These are phyloP conservation scores for Myotis pilosus DNA, from an alignment of 2,797 vertebrate genomes.

Conservation along the genomic window DNA sequence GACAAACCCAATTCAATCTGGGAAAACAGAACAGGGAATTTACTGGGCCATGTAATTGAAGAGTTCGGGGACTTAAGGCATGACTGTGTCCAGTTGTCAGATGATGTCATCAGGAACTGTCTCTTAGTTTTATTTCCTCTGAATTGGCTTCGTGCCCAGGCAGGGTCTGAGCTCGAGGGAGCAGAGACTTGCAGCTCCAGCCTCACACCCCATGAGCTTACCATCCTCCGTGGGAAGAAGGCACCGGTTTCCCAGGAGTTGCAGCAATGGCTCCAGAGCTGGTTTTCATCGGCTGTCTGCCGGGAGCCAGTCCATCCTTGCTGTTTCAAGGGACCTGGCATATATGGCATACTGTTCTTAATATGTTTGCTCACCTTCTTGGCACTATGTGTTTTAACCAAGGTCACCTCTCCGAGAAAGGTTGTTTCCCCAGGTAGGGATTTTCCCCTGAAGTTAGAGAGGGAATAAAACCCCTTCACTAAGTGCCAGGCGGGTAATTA, in stretches of 20 bases:
- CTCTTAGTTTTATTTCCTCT: constrained; percentile 4
- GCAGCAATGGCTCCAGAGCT: background rate
- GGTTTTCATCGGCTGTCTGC: background rate
- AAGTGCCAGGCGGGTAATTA: too few species aligned
- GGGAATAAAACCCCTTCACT: too few species aligned
- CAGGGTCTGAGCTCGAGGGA: background rate
- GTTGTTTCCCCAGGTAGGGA: too few species aligned
- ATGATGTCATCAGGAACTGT: background rate
- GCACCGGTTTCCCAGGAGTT: background rate
- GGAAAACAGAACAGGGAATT: background rate
- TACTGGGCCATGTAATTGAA: background rate
- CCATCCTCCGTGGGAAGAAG: background rate
- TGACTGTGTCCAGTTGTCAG: background rate
- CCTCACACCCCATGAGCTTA: background rate
- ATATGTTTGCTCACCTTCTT: too few species aligned
- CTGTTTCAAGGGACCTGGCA: too few species aligned
- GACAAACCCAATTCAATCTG: background rate
- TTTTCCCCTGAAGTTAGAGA: too few species aligned
- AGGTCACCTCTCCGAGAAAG: too few species aligned
- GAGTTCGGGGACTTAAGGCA: background rate
- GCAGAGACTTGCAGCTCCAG: background rate
- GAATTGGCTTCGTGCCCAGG: background rate
- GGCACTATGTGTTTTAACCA: too few species aligned
- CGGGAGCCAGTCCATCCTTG: too few species aligned
- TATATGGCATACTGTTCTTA: too few species aligned